These are phyloP conservation scores for Lordiphosa fenestrarum DNA, from an alignment of 2,888 invertebrate genomes.

Conservation along the genomic window DNA sequence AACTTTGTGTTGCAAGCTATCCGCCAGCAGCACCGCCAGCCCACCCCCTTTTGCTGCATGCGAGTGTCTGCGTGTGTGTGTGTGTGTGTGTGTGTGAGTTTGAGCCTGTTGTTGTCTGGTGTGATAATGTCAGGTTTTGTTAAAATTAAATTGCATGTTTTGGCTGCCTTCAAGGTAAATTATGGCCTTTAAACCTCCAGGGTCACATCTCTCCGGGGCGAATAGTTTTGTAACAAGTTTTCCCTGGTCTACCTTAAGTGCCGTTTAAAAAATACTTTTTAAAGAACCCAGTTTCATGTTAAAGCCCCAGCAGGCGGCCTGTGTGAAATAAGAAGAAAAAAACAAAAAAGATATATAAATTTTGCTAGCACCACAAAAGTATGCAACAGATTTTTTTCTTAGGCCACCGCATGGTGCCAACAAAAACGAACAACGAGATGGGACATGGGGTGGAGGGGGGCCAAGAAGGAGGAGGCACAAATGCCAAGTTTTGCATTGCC, in stretches of 20 bases:
- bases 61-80: slow-evolving; percentile 23
- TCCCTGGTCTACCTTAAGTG: slow-evolving; percentile 6
- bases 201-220: slow-evolving; percentile 23
- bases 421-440: slow-evolving; percentile 12
- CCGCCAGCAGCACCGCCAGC: slow-evolving; percentile 7
- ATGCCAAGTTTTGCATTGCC: slow-evolving; percentile 55
- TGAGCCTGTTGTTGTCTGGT: slow-evolving; percentile 53
- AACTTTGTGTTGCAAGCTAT: slow-evolving; percentile 66
- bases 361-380: slow-evolving; percentile 51
- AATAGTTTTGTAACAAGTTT: slow-evolving; percentile 1
- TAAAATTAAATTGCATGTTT: slow-evolving; percentile 75
- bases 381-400: slow-evolving; percentile 68
- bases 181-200: slow-evolving; percentile 51
- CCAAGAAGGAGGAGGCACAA: slow-evolving; percentile 16
- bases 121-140: slow-evolving; percentile 76
- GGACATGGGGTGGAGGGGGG: neutral
- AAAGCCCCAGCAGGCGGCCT: slow-evolving; percentile 51
- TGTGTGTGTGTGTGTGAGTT: slow-evolving; percentile 16
- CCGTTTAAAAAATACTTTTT: slow-evolving; percentile 21
- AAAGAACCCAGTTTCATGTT: slow-evolving; percentile 17
- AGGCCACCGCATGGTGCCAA: slow-evolving; percentile 56
- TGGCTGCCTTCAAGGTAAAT: slow-evolving; percentile 71
- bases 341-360: slow-evolving; percentile 25
- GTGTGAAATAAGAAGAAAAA: slow-evolving; percentile 32
- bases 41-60: neutral